Evolutionary conservation across 1,140 invertebrate genomes (phyloP).

Genomic region (Drosophila funebris): DNA sequence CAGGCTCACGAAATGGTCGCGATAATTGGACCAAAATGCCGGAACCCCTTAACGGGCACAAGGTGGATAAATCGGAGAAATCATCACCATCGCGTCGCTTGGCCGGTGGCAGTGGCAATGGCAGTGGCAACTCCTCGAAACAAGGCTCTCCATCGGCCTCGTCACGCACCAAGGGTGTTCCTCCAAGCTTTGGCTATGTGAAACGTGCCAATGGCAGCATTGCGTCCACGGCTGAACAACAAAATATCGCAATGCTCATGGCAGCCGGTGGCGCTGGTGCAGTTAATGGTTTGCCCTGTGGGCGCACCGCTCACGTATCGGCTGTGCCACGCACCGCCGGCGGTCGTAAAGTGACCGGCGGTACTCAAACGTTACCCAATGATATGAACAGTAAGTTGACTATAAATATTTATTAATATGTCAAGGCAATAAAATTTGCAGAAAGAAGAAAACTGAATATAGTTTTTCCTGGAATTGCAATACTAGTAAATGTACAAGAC

Average conservation of each 20-base stretch:
- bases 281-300: conserved; percentile 69
- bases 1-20: conserved; percentile 76
- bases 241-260: conserved; percentile 82
- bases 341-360: conserved; percentile 94
- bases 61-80: conserved; percentile 72
- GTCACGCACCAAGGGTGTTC: conserved; percentile 87
- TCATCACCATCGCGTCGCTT: conserved; percentile 77
- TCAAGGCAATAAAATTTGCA: too few relatives aligned
- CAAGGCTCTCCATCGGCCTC: conserved; percentile 84
- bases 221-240: conserved; percentile 85
- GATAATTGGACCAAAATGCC: conserved; percentile 83
- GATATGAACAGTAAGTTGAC: conserved; percentile 88
- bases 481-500: too few relatives aligned
- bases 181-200: conserved; percentile 92
- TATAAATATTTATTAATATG: neutral
- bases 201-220: conserved; percentile 88
- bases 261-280: conserved; percentile 83
- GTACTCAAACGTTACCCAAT: conserved; percentile 93
- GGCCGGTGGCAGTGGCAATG: conserved; percentile 65
- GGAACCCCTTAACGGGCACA: conserved; percentile 78
- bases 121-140: conserved; percentile 84
- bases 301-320: conserved; percentile 91
- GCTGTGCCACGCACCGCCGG: conserved; percentile 90
- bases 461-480: neutral
- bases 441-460: too few relatives aligned